These are phyloP conservation scores for Oligia latruncula DNA, from an alignment of 2,888 invertebrate genomes.

Conservation along the genomic window DNA sequence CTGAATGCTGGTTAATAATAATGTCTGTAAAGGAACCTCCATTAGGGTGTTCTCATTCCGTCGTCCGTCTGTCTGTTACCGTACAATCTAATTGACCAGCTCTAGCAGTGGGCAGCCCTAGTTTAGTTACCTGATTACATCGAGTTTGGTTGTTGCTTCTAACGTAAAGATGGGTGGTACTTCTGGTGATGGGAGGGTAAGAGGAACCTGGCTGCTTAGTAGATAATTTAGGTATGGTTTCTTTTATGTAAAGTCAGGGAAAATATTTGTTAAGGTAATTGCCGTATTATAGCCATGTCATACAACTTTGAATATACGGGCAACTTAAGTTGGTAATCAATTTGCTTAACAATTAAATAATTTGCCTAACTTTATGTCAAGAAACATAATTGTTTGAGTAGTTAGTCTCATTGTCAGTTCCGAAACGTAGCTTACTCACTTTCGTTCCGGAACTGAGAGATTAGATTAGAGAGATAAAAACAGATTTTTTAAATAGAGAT, in stretches of 20 bases:
- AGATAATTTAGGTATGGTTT: not conserved
- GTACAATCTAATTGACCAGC: constrained; percentile 50
- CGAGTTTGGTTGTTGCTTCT: constrained; percentile 19
- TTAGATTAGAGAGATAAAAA: no score
- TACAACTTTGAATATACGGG: not conserved
- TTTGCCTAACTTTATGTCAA: not conserved
- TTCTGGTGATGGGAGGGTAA: not conserved
- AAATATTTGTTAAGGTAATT: not conserved
- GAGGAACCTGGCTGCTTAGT: not conserved
- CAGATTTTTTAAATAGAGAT: not conserved
- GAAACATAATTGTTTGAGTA: not conserved
- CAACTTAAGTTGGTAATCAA: not conserved
- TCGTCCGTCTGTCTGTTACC: constrained; percentile 52
- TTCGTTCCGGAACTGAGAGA: no score
- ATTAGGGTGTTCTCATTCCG: constrained; percentile 52
- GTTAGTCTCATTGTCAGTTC: no score
- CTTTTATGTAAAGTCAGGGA: not conserved
- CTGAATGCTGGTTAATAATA: constrained; percentile 44
- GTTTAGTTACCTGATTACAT: constrained; percentile 51
- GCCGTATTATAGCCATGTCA: not conserved
- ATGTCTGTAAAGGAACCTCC: constrained; percentile 11
- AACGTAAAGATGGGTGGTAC: not conserved
- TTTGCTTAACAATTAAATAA: not conserved
- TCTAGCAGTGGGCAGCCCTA: not conserved
- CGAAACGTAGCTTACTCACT: no score